Evolutionary conservation across 2,113 vertebrate genomes (phyloP).

Genomic region (Fukomys damarensis): DNA sequence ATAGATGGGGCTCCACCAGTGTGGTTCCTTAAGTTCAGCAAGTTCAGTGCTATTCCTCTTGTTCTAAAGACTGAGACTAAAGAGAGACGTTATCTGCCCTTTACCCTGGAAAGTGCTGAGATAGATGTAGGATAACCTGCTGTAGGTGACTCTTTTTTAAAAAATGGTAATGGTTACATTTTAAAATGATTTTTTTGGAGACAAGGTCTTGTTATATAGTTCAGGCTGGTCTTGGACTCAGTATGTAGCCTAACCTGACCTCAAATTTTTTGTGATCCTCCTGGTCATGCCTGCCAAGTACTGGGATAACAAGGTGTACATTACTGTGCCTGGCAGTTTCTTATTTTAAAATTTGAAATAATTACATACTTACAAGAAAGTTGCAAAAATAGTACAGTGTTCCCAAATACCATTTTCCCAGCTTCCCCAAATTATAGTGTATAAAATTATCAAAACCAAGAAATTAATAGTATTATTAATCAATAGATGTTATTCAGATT

Average conservation of each 20-base stretch:
- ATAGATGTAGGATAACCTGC: neutral
- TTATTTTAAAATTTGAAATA: constrained; percentile 55
- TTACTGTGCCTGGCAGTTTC: neutral
- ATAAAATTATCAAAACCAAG: neutral
- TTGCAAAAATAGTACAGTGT: neutral
- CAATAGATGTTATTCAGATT: neutral
- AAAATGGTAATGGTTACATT: neutral
- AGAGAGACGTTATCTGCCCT: neutral
- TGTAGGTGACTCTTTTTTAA: neutral
- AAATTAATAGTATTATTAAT: neutral
- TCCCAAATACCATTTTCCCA: neutral
- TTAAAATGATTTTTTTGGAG: neutral
- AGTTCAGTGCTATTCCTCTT: neutral
- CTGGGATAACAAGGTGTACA: neutral
- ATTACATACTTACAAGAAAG: constrained; percentile 29
- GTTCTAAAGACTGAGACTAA: constrained; percentile 3
- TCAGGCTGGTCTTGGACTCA: neutral
- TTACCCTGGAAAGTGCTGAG: neutral
- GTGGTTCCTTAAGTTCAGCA: neutral
- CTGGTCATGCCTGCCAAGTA: neutral
- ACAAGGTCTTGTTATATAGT: neutral
- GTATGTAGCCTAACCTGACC: neutral
- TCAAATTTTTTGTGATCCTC: neutral
- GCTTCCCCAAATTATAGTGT: neutral
- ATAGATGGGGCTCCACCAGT: neutral